phyloP scores from a whole-genome alignment of 2,888 invertebrate species.

The Hirtodrosophila histrioides region DNA sequence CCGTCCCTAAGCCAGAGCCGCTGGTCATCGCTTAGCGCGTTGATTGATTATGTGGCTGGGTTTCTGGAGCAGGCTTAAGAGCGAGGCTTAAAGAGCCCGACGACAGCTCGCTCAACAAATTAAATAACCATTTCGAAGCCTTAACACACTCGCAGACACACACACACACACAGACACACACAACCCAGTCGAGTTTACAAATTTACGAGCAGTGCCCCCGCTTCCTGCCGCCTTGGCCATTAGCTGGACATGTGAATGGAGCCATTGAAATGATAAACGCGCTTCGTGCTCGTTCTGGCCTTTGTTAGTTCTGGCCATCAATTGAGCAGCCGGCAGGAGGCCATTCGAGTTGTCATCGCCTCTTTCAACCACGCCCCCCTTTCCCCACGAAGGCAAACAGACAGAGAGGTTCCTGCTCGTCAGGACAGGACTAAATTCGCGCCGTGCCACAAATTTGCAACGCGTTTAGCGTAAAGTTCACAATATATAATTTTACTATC shows the following conservation, averaged over 20 bases:
- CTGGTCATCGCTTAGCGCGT: slow-evolving; percentile 47
- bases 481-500: slow-evolving; percentile 52
- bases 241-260: slow-evolving; percentile 57
- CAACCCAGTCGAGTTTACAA: slow-evolving; percentile 9
- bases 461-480: slow-evolving; percentile 36
- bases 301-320: slow-evolving; percentile 12
- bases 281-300: slow-evolving; percentile 7
- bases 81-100: slow-evolving; percentile 38
- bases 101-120: slow-evolving; percentile 37
- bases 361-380: slow-evolving; percentile 11
- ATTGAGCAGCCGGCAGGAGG: neutral
- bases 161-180: neutral
- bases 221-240: slow-evolving; percentile 28
- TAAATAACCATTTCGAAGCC: slow-evolving; percentile 59
- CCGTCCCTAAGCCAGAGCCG: slow-evolving; percentile 33
- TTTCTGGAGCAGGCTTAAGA: slow-evolving; percentile 38
- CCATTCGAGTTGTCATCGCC: slow-evolving; percentile 23
- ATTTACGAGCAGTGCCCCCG: slow-evolving; percentile 56
- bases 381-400: neutral
- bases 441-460: slow-evolving; percentile 30
- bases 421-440: slow-evolving; percentile 16
- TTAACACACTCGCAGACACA: slow-evolving; percentile 35
- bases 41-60: slow-evolving; percentile 68
- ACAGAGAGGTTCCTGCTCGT: neutral
- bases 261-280: slow-evolving; percentile 60